A percentile compares a stretch with the other conserved stretches of the same genome.
Conservation (phyloP, 2,113 vertebrate species). For the Menura novaehollandiae region DNA sequence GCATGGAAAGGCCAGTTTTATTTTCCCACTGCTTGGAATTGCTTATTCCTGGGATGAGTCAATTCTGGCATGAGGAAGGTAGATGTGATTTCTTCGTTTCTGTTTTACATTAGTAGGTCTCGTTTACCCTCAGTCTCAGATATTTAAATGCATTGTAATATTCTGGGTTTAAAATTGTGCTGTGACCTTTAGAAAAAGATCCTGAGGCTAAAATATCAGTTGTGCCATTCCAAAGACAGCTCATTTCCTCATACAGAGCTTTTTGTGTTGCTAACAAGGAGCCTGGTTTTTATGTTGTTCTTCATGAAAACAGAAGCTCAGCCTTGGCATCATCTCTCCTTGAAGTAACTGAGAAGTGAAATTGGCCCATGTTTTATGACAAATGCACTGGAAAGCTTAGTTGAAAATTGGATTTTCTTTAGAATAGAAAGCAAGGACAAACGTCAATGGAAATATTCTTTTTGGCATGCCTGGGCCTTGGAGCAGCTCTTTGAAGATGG, state of each 20-base stretch:
- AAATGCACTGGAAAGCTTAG: background rate
- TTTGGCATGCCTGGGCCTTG: background rate
- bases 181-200: constrained; percentile 33
- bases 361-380: background rate
- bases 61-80: background rate
- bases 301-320: background rate
- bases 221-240: constrained; percentile 5
- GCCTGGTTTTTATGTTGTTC: background rate
- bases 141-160: constrained; percentile 1
- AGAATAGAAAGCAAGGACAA: background rate
- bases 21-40: background rate
- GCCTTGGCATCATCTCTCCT: background rate
- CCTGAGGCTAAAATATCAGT: constrained; percentile 31
- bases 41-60: background rate
- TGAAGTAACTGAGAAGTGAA: background rate
- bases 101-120: background rate
- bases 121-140: background rate
- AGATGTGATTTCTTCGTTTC: background rate
- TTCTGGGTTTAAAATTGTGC: background rate
- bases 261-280: constrained; percentile 28
- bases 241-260: constrained; percentile 8
- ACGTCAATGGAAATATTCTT: constrained; percentile 35
- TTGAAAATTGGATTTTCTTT: constrained; percentile 30
- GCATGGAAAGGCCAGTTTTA: background rate
- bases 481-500: background rate